These are phyloP conservation scores for Coregonus sp. DNA, from an alignment of 2,797 vertebrate genomes.

Conservation along the genomic window DNA sequence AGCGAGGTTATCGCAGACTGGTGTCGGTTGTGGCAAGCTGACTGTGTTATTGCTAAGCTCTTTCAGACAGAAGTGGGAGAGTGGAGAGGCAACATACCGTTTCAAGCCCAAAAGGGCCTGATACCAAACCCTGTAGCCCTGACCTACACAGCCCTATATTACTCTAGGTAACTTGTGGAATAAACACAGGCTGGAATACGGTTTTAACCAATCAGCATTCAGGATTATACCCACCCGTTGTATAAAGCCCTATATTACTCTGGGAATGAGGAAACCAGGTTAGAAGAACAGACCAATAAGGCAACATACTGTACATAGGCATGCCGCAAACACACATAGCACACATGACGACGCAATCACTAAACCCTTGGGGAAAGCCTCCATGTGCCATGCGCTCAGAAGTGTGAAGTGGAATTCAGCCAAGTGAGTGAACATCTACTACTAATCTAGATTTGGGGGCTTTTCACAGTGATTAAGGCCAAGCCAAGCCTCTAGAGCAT, in stretches of 20 bases:
- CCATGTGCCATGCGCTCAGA: background rate
- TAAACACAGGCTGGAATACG: too few species aligned
- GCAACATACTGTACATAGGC: too few species aligned
- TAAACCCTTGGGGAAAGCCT: background rate
- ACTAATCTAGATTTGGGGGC: too few species aligned
- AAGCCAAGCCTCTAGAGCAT: constrained; percentile 1
- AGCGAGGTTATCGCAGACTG: constrained; percentile 47
- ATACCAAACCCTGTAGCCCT: constrained; percentile 9
- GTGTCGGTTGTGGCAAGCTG: background rate
- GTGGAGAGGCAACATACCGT: constrained; percentile 1
- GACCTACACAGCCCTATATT: background rate
- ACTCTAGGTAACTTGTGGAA: background rate
- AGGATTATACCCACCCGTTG: too few species aligned
- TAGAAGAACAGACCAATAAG: too few species aligned
- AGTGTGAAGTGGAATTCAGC: constrained; percentile 1
- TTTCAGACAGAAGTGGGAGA: background rate
- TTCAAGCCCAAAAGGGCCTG: background rate
- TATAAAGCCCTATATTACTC: too few species aligned
- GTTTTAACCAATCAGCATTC: too few species aligned
- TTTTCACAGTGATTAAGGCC: background rate
- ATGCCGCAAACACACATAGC: background rate
- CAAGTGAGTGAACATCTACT: constrained; percentile 4
- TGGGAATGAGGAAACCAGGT: too few species aligned
- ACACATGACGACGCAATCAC: background rate
- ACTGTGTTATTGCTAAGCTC: constrained; percentile 24